A percentile compares a stretch with the other conserved stretches of the same genome.
Conservation (phyloP, 2,888 invertebrate species). For the Andrena fulva region DNA sequence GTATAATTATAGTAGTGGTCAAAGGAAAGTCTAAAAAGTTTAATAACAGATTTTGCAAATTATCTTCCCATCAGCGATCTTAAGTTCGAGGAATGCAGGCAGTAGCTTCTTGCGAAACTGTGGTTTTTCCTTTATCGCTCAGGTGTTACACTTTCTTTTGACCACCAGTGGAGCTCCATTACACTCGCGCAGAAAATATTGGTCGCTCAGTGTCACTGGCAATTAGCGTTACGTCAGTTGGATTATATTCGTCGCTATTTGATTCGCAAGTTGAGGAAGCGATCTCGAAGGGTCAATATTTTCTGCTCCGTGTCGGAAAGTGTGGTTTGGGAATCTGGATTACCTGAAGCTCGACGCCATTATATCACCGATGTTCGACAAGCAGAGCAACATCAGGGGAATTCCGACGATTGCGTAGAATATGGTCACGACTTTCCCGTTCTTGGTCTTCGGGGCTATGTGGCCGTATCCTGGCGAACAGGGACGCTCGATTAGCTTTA, state of each 20-base stretch:
- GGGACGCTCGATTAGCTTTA: conserved; percentile 43
- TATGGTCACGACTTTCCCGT: conserved; percentile 97
- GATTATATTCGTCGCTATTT: background rate
- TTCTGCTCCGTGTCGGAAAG: background rate
- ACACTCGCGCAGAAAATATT: too few relatives aligned
- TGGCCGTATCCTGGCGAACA: conserved; percentile 94
- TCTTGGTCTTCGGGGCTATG: conserved; percentile 96
- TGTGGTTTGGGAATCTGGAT: conserved; percentile 1
- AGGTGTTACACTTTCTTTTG: too few relatives aligned
- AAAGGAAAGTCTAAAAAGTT: too few relatives aligned
- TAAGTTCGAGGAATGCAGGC: too few relatives aligned
- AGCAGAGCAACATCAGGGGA: conserved; percentile 96
- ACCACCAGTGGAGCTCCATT: too few relatives aligned
- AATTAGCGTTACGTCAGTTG: background rate
- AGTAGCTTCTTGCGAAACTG: too few relatives aligned
- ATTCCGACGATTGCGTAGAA: conserved; percentile 98
- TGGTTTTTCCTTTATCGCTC: too few relatives aligned
- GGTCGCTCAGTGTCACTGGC: too few relatives aligned
- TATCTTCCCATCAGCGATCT: too few relatives aligned
- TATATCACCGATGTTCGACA: conserved; percentile 97
- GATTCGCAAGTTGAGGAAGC: background rate
- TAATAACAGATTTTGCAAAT: too few relatives aligned
- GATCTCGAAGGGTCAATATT: background rate
- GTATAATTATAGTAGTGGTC: too few relatives aligned
- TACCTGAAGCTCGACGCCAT: conserved; percentile 96